Evolutionary conservation across 2,113 vertebrate genomes (phyloP).

Genomic region (Amblyopsis rosae): DNA sequence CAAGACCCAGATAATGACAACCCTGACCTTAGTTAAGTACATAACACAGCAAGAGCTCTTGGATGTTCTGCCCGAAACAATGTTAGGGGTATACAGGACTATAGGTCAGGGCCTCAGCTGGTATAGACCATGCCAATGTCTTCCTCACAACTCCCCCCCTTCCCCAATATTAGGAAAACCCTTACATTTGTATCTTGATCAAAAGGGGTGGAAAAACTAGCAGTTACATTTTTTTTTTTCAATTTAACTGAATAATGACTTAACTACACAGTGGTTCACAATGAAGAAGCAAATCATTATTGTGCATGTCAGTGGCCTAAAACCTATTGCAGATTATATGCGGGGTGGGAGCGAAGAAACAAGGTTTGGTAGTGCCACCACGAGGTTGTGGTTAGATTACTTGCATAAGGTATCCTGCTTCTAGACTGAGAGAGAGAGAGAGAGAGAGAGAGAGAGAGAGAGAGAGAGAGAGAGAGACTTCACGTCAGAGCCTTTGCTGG

Average conservation of each 20-base stretch:
- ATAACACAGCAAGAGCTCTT: slow-evolving; percentile 89
- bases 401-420: slow-evolving; percentile 61
- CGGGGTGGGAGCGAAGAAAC: slow-evolving; percentile 49
- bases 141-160: slow-evolving; percentile 64
- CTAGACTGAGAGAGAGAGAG: slow-evolving; percentile 33
- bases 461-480: slow-evolving; percentile 64
- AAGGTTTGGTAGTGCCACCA: slow-evolving; percentile 75
- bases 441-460: slow-evolving; percentile 24
- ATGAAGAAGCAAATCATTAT: slow-evolving; percentile 48
- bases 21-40: slow-evolving; percentile 92
- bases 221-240: slow-evolving; percentile 44
- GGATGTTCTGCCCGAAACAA: slow-evolving; percentile 89
- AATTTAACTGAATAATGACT: slow-evolving; percentile 40
- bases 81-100: slow-evolving; percentile 80
- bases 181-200: slow-evolving; percentile 85
- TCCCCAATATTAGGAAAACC: slow-evolving; percentile 67
- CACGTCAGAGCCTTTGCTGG: slow-evolving; percentile 69
- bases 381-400: slow-evolving; percentile 69
- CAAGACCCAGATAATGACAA: slow-evolving; percentile 94
- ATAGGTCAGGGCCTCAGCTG: slow-evolving; percentile 81
- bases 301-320: slow-evolving; percentile 50
- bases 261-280: slow-evolving; percentile 52
- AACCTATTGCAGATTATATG: slow-evolving; percentile 38
- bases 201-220: slow-evolving; percentile 43
- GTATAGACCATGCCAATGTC: slow-evolving; percentile 85